A percentile compares a stretch with the other conserved stretches of the same genome.
These are phyloP conservation scores for Echiichthys vipera DNA, from an alignment of 2,797 vertebrate genomes.

Conservation along the genomic window DNA sequence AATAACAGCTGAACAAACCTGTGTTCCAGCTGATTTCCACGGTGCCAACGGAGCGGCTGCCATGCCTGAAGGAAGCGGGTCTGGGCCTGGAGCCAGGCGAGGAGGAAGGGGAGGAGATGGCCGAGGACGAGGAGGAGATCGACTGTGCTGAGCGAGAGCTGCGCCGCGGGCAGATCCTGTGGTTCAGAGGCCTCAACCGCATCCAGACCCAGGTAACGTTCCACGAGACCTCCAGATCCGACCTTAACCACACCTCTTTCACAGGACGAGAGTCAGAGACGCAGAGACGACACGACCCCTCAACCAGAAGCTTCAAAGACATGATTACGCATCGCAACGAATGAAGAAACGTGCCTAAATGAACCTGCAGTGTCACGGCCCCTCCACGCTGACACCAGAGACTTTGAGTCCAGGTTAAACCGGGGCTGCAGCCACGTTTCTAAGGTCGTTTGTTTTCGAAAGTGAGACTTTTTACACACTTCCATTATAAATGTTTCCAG, in stretches of 20 bases:
- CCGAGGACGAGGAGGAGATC: conserved; percentile 93
- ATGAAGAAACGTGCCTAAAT: conserved; percentile 6
- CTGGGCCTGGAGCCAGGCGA: conserved; percentile 89
- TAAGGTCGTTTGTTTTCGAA: too few species aligned
- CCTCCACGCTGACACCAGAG: conserved; percentile 31
- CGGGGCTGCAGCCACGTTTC: too few species aligned
- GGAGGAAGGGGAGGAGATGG: conserved; percentile 89
- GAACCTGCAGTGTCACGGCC: conserved; percentile 55
- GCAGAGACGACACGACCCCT: neutral
- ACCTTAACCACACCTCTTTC: conserved; percentile 22
- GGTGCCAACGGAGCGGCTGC: conserved; percentile 90
- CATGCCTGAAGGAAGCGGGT: conserved; percentile 92
- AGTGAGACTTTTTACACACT: too few species aligned
- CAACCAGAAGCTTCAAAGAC: conserved; percentile 18
- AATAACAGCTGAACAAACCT: neutral
- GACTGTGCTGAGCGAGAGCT: conserved; percentile 93
- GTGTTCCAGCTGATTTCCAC: conserved; percentile 88
- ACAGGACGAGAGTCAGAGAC: conserved; percentile 19
- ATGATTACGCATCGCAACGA: neutral
- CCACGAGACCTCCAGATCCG: neutral
- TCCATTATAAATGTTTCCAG: too few species aligned
- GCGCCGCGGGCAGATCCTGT: conserved; percentile 92
- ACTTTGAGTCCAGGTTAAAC: too few species aligned
- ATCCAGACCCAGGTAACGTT: conserved; percentile 93
- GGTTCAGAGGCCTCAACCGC: conserved; percentile 93